Percentiles rank a stretch among this genome's conserved stretches.
Evolutionary conservation across 1,140 invertebrate species (phyloP).

Genomic region (Holotrichia oblita): DNA sequence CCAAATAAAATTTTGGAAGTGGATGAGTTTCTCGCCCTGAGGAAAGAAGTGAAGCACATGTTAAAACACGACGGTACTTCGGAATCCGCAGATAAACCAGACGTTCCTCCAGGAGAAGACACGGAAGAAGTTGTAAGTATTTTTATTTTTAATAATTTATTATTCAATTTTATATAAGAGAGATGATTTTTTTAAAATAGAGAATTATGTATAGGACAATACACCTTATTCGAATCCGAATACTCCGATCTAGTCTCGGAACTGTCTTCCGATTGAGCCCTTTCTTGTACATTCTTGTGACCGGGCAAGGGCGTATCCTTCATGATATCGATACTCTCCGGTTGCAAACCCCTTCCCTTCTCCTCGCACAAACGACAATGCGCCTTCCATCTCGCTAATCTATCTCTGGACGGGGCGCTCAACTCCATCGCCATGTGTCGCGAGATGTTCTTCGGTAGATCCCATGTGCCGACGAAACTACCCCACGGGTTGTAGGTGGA

Average conservation of each 20-base stretch:
- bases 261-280: neutral
- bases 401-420: constrained; percentile 41
- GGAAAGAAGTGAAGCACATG: constrained; percentile 75
- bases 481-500: constrained; percentile 62
- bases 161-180: neutral
- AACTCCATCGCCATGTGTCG: constrained; percentile 56
- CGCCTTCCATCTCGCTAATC: constrained; percentile 33
- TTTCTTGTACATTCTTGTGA: neutral
- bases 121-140: constrained; percentile 64
- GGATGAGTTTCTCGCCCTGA: constrained; percentile 83
- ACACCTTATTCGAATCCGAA: neutral
- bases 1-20: constrained; percentile 81
- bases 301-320: no score
- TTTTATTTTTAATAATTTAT: constrained; percentile 42
- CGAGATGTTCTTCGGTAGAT: constrained; percentile 64
- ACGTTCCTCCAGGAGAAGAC: constrained; percentile 67
- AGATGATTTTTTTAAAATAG: constrained; percentile 3
- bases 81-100: constrained; percentile 61
- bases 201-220: neutral
- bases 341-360: neutral
- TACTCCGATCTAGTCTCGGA: neutral
- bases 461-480: constrained; percentile 63
- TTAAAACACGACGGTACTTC: constrained; percentile 61
- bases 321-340: neutral
- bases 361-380: constrained; percentile 39